Percentiles rank a stretch among this genome's conserved stretches.
Conservation (phyloP, 23 tunicate genomes). For the Ascidia mentula region DNA sequence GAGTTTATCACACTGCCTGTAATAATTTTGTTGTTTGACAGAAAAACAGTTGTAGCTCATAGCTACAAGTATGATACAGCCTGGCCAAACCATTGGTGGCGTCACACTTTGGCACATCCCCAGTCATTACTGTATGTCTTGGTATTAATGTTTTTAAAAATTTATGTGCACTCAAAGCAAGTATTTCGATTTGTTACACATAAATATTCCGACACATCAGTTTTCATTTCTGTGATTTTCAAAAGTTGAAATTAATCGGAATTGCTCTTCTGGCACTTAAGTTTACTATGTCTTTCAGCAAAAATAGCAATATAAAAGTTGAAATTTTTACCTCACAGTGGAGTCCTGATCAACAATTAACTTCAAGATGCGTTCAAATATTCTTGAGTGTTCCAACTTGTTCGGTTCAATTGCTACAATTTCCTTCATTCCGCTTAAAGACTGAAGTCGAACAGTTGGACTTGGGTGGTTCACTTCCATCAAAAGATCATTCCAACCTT, state of each 20-base stretch:
- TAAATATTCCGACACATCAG: neutral
- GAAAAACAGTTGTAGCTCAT: too few relatives aligned
- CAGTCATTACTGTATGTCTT: too few relatives aligned
- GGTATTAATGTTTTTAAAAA: too few relatives aligned
- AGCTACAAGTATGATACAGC: too few relatives aligned
- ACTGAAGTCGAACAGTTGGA: constrained; percentile 51
- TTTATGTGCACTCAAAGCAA: neutral
- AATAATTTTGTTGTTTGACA: too few relatives aligned
- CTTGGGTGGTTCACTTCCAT: constrained; percentile 67
- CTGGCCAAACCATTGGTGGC: too few relatives aligned
- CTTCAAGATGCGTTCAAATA: constrained; percentile 42
- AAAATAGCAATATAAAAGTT: neutral
- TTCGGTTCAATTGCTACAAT: constrained; percentile 17
- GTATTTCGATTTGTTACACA: too few relatives aligned
- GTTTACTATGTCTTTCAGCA: neutral
- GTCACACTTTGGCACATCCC: too few relatives aligned
- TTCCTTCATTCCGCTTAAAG: constrained; percentile 56
- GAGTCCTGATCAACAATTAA: constrained; percentile 45
- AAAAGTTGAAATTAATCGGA: neutral
- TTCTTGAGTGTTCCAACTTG: constrained; percentile 31
- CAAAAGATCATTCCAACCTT: constrained; percentile 41
- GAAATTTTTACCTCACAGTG: constrained; percentile 49
- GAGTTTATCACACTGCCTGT: too few relatives aligned
- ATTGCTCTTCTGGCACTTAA: too few relatives aligned
- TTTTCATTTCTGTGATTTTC: neutral